Base-by-base conservation (phyloP, 53 echinoderm and acorn worm genomes). In the Zoroaster sp. region DNA sequence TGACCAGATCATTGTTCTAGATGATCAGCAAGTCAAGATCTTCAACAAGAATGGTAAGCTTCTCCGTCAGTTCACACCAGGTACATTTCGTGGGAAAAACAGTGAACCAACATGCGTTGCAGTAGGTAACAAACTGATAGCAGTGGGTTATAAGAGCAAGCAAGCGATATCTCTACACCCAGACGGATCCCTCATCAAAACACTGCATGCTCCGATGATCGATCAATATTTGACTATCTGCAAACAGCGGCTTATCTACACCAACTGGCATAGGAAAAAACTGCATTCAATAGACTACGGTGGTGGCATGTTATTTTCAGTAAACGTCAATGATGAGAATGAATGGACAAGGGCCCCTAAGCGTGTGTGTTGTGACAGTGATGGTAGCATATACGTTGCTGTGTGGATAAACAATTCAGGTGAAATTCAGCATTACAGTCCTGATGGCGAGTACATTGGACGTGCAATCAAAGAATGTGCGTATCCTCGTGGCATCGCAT, bases 301-400 rank as follows among this genome's bases (percentile, higher is more conserved):
- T 20, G 77, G 77, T 52, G 34, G 4, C 4, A 15, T 15, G 1
- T 0, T 77, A 14, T 77, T 47, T 15, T 52, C 32, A 14, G 46
- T 46, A 14, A 35, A 77, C 15, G 34, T 77, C 35, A 49, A 7
- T 42, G 46, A 33, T 46, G 1, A 59, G 8, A 25, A 28, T 11
- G 21, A n/a, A n/a, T n/a, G n/a, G n/a, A n/a, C n/a, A n/a, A 35
- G 69, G 35, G 69, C 45, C 7, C 81, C 81, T 25, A 81, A 55
- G 1, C 66, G 81, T 15, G 66, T 81, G 32, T 81, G 66, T 40
- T 81, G 81, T 66, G 40, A 81, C 43, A 40, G 44, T 17, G 81
- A 66, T 38, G 81, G 81, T 15, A 66, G 40, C 14, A 66, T 81
- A 12, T 81, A 81, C 14, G 67, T 81, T n/a, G 81, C 45, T 0